Conservation (phyloP, 2,113 vertebrate genomes). For the Tetrao urogallus region DNA sequence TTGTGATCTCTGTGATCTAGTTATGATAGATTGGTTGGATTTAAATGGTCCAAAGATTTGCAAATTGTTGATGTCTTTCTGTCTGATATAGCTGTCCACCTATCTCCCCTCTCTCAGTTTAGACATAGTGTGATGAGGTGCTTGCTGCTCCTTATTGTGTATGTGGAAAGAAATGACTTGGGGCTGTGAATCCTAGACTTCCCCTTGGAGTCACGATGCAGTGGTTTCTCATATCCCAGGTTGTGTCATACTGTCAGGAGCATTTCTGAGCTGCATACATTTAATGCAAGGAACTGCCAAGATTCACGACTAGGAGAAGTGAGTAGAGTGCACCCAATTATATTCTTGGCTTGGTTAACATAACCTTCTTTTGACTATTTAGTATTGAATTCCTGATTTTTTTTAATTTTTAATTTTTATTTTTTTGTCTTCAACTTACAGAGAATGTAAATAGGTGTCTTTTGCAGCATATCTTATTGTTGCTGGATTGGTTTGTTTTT, state of each 20-base stretch:
- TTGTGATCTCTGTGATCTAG: not conserved
- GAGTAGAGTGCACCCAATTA: not conserved
- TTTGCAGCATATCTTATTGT: not conserved
- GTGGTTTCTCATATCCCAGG: not conserved
- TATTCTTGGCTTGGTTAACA: not conserved
- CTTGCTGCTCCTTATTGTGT: not conserved
- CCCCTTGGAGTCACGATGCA: not conserved
- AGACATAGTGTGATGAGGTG: not conserved
- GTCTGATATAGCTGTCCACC: not conserved
- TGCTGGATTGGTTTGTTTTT: not conserved
- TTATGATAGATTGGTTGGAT: not conserved
- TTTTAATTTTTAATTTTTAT: too few species aligned
- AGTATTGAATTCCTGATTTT: not conserved
- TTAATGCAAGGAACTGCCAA: not conserved
- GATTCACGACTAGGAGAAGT: not conserved
- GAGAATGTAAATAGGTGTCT: not conserved
- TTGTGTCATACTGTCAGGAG: not conserved
- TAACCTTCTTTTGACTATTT: not conserved
- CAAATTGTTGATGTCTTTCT: not conserved
- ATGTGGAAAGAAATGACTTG: not conserved
- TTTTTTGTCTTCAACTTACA: not conserved
- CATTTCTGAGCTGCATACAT: accelerated
- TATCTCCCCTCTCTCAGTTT: not conserved
- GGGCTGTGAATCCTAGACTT: not conserved
- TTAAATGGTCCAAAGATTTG: not conserved